Percentiles rank a stretch among this genome's conserved stretches.
These are phyloP conservation scores for Sericinus montela DNA, from an alignment of 2,888 invertebrate species.

Conservation along the genomic window DNA sequence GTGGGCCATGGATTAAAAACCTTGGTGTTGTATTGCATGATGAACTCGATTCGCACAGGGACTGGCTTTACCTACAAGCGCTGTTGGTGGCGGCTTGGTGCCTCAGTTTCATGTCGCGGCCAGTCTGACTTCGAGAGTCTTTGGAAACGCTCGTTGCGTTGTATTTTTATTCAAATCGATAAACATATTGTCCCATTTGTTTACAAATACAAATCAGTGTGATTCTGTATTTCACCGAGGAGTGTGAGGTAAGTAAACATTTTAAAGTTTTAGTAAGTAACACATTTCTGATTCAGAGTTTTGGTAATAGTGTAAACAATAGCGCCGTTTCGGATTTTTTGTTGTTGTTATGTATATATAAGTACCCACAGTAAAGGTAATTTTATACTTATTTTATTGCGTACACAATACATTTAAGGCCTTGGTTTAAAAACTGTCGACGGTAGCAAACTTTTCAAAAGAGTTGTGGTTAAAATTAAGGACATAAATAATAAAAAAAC, in stretches of 20 bases:
- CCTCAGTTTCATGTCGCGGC: not conserved
- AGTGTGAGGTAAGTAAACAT: slow-evolving; percentile 61
- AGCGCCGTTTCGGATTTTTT: not conserved
- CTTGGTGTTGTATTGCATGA: slow-evolving; percentile 9
- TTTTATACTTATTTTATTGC: slow-evolving; percentile 8
- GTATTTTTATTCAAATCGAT: slow-evolving; percentile 24
- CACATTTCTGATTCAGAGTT: not conserved
- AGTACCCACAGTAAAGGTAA: not conserved
- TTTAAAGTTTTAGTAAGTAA: slow-evolving; percentile 12
- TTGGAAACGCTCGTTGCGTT: slow-evolving; percentile 41
- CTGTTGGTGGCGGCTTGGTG: not conserved
- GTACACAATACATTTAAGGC: not conserved
- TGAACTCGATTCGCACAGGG: slow-evolving; percentile 57
- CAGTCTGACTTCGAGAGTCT: slow-evolving; percentile 53
- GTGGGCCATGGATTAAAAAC: slow-evolving; percentile 2
- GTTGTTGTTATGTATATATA: not conserved
- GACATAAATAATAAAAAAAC: not conserved
- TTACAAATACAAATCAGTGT: slow-evolving; percentile 63
- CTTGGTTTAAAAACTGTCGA: not conserved
- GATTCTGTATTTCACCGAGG: slow-evolving; percentile 43
- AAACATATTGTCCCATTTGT: slow-evolving; percentile 38
- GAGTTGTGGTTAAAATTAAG: not conserved
- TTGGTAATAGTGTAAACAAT: slow-evolving; percentile 1
- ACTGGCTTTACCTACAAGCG: not conserved
- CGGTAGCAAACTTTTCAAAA: not conserved